phyloP scores from a whole-genome alignment of 2,797 vertebrate genomes.

The Catamblyrhynchus diadema region DNA sequence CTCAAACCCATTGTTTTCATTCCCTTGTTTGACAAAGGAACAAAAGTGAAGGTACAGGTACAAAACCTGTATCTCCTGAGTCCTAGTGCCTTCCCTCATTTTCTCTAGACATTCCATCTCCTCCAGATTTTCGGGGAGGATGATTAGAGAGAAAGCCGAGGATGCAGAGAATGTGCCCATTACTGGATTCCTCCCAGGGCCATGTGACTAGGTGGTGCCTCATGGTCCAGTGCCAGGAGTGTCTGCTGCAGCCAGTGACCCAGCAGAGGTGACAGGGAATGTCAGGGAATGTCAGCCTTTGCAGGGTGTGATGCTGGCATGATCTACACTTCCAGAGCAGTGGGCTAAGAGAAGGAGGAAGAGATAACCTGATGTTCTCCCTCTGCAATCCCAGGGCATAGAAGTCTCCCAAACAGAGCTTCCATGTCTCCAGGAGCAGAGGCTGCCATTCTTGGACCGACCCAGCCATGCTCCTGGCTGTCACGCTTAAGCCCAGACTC shows the following conservation, averaged over 20 bases:
- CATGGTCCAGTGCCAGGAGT: not conserved
- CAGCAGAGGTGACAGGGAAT: not conserved
- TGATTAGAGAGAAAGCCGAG: not conserved
- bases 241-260: not conserved
- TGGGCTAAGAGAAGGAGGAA: not conserved
- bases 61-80: not conserved
- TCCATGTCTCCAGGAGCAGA: not conserved
- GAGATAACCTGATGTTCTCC: not conserved
- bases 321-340: not conserved
- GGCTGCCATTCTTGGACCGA: not conserved
- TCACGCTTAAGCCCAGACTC: not conserved
- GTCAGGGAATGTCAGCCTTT: not conserved
- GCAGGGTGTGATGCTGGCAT: not conserved
- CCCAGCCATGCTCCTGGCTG: not conserved
- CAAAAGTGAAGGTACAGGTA: not conserved
- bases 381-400: not conserved
- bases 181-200: not conserved
- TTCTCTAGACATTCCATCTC: not conserved
- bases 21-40: not conserved
- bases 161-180: not conserved
- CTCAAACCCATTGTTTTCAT: not conserved
- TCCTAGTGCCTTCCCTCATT: not conserved
- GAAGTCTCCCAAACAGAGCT: not conserved
- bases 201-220: not conserved
- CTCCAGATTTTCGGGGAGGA: not conserved